Base-by-base conservation (phyloP, 2,888 invertebrate species). In the Oscheius sp. region DNA sequence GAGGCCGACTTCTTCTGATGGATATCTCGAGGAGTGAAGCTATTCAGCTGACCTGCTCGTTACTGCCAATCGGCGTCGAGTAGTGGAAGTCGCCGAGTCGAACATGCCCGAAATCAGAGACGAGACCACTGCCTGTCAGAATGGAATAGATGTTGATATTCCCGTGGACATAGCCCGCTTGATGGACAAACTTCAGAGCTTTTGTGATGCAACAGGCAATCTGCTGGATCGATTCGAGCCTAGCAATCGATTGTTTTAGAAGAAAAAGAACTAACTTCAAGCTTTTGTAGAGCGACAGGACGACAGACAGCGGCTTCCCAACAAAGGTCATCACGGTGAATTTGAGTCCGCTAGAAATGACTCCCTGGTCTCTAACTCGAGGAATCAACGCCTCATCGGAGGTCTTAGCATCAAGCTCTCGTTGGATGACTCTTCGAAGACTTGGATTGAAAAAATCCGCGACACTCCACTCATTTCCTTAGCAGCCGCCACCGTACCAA, bases 51-150 rank as follows among this genome's bases (percentile, higher is more conserved):
- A 58, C 25, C 23, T 25, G 23, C 25, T 58, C 42, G 10, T 4
- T 37, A 23, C 27, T 58, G 58, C 2, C 39, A 0, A 15, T 39
- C 20, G 23, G 4, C 15, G 39, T 25, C 23, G 58, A 39, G 17
- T 58, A 58, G 27, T 58, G 42, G 27, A 58, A 58, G 15, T 42
- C 20, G 5, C 58, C 58, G 0, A 58, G 58, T 12, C 58, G 39
- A 27, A 58, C n/a, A 15, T 58, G 39, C 3, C 42, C 58, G 1
- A 20, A 10, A 37, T 58, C 58, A 27, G 37, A 42, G 1, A 42
- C 25, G 27, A 58, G 42, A 6, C 42, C 42, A 2, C 25, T 58
- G 39, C 39, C 29, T 10, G 55, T 55, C 17, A 55, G 27, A 15
- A 39, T 29, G 23, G 58, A n/a, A 10, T 39, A 42, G 42, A 23